Conservation (phyloP, 2,888 invertebrate genomes). For the Athalia cordata region DNA sequence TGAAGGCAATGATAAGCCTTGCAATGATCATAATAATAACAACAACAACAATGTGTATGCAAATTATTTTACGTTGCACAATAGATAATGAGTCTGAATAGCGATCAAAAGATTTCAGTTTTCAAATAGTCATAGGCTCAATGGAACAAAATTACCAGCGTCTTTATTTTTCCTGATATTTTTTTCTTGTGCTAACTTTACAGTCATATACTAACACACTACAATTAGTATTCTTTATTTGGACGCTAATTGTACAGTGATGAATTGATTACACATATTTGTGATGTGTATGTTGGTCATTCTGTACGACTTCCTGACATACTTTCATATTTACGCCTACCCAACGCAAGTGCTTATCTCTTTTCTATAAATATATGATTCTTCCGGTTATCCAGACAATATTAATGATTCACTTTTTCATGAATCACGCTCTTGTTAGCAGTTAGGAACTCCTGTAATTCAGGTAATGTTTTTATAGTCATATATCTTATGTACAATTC, state of each 20-base stretch:
- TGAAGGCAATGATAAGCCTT: no score
- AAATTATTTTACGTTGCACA: slow-evolving; percentile 61
- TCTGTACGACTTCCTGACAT: no score
- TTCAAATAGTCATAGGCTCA: slow-evolving; percentile 67
- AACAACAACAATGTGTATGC: background rate
- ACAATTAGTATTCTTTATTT: background rate
- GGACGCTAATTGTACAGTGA: no score
- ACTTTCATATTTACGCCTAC: no score
- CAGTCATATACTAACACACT: background rate
- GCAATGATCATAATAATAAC: background rate
- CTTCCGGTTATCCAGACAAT: no score
- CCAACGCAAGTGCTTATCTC: no score
- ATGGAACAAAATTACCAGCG: background rate
- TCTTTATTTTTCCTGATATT: background rate
- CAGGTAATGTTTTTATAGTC: background rate
- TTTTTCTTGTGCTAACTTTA: background rate
- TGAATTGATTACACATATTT: no score
- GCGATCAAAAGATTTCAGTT: slow-evolving; percentile 66
- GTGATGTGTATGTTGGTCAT: no score
- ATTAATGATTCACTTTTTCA: no score
- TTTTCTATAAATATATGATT: no score
- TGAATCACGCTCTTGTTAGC: background rate
- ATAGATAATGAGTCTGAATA: slow-evolving; percentile 66
- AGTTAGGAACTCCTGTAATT: background rate
- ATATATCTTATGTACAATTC: background rate